Evolutionary conservation across 2,888 invertebrate genomes (phyloP).

Genomic region (Stenodera caucasica): DNA sequence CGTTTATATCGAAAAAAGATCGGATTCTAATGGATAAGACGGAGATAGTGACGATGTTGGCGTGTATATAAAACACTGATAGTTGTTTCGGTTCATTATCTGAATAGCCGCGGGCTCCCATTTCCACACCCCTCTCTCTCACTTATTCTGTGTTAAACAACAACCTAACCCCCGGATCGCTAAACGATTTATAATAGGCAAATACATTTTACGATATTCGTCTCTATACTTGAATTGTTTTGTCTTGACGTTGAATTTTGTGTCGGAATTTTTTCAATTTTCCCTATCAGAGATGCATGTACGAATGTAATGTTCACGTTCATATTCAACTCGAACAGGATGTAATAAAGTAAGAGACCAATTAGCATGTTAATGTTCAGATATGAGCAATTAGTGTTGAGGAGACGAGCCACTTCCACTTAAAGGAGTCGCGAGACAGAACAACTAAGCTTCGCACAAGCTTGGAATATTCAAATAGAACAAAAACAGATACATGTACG

Average conservation of each 20-base stretch:
- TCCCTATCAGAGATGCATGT: conserved; percentile 30
- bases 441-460: conserved; percentile 52
- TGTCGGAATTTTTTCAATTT: neutral
- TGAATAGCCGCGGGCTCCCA: conserved; percentile 34
- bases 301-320: conserved; percentile 38
- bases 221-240: too few species aligned
- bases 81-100: conserved; percentile 41
- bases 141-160: conserved; percentile 46
- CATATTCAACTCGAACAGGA: conserved; percentile 43
- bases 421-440: conserved; percentile 40
- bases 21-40: conserved; percentile 29
- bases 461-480: conserved; percentile 57
- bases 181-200: conserved; percentile 53
- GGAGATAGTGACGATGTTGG: conserved; percentile 36
- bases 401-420: conserved; percentile 48
- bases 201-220: conserved; percentile 46
- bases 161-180: conserved; percentile 46
- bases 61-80: conserved; percentile 30
- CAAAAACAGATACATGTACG: conserved; percentile 55
- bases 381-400: conserved; percentile 56
- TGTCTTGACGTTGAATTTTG: neutral
- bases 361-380: conserved; percentile 55
- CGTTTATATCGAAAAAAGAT: conserved; percentile 8
- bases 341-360: conserved; percentile 50
- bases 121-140: conserved; percentile 20